Percentiles rank a stretch among this genome's conserved stretches.
These are phyloP conservation scores for Rhodinocichla rosea DNA, from an alignment of 2,113 vertebrate genomes.

Conservation along the genomic window DNA sequence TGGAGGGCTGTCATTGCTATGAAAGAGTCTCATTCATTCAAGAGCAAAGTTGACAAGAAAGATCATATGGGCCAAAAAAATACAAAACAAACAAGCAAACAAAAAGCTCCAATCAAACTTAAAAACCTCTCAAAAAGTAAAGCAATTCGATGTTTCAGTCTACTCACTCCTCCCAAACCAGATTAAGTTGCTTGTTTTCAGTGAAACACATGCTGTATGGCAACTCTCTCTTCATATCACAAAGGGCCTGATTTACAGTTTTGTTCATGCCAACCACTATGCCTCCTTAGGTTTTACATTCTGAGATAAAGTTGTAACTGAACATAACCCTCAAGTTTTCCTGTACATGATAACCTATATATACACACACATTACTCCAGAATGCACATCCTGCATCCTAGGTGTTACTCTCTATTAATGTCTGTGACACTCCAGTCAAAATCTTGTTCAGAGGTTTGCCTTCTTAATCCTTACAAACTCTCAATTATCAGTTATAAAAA, in stretches of 20 bases:
- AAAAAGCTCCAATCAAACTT: not conserved
- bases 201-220: not conserved
- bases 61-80: not conserved
- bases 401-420: not conserved
- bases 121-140: rapidly evolving
- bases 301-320: not conserved
- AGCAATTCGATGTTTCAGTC: not conserved
- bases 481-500: not conserved
- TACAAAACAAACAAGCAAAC: not conserved
- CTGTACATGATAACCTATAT: not conserved
- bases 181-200: not conserved
- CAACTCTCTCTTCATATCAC: not conserved
- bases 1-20: not conserved
- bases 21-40: not conserved
- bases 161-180: not conserved
- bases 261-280: not conserved
- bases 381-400: not conserved
- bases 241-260: not conserved
- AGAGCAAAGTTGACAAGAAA: not conserved
- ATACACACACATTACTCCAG: not conserved
- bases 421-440: not conserved
- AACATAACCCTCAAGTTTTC: not conserved
- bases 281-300: not conserved
- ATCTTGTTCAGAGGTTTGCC: not conserved
- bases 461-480: not conserved